Evolutionary conservation across 2,113 vertebrate genomes (phyloP).

Genomic region (Murina feae): DNA sequence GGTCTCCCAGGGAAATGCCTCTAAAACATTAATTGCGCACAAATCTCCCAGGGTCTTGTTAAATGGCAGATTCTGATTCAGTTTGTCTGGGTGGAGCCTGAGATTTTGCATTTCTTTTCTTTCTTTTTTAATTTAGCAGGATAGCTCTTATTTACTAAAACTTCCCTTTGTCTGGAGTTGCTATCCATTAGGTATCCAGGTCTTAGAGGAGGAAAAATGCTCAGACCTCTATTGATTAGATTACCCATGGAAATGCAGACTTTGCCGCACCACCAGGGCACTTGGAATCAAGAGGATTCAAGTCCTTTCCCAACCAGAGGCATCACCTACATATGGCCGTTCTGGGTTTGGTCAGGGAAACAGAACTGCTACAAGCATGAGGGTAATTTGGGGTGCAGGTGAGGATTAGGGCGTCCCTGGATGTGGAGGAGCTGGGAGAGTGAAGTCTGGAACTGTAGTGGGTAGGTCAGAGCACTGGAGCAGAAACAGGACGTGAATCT

Average conservation of each 20-base stretch:
- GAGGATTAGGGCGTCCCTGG: accelerated
- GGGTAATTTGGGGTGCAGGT: neutral
- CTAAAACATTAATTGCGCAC: neutral
- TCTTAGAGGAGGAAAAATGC: neutral
- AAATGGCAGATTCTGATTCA: neutral
- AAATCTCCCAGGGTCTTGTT: neutral
- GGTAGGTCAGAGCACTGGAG: neutral
- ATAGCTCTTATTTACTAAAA: neutral
- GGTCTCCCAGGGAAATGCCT: neutral
- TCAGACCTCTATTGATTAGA: neutral
- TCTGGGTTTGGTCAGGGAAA: neutral
- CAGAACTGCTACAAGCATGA: neutral
- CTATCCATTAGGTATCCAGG: neutral
- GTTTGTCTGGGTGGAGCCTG: neutral
- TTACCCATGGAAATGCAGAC: neutral
- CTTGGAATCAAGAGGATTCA: neutral
- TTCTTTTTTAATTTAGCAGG: neutral
- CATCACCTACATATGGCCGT: neutral
- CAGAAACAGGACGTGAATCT: neutral
- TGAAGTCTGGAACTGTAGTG: neutral
- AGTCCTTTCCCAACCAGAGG: neutral
- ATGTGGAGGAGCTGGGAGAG: accelerated
- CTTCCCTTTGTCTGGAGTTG: neutral
- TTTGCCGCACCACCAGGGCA: neutral
- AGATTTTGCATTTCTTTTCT: neutral